A percentile compares a stretch with the other conserved stretches of the same genome.
These are phyloP conservation scores for Ormyrus nitidulus DNA, from an alignment of 2,888 invertebrate genomes.

Conservation along the genomic window DNA sequence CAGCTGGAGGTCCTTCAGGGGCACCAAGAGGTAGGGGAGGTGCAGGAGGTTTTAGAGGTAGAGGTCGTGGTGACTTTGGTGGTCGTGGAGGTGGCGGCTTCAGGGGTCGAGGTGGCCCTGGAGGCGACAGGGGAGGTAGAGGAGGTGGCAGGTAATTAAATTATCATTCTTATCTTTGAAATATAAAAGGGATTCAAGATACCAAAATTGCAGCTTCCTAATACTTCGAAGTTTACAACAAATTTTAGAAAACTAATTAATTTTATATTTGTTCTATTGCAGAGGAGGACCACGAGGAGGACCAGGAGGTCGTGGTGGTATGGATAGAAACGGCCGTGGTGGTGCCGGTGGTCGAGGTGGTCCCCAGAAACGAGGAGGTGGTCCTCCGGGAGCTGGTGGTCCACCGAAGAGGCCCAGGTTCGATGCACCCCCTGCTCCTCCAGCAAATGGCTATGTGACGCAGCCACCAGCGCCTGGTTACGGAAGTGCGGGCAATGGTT, in stretches of 20 bases:
- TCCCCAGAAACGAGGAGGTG: conserved; percentile 75
- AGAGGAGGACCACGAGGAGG: conserved; percentile 51
- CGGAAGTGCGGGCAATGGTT: conserved; percentile 53
- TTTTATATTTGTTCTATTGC: background rate
- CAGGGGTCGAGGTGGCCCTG: conserved; percentile 68
- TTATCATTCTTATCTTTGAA: background rate
- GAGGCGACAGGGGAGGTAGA: conserved; percentile 61
- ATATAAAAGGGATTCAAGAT: background rate
- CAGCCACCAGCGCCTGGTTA: conserved; percentile 64
- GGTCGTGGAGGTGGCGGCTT: conserved; percentile 70
- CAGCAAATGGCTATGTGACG: conserved; percentile 71
- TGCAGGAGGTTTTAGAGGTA: conserved; percentile 70
- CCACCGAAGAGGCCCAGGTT: conserved; percentile 78
- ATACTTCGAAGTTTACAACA: background rate
- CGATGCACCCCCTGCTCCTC: conserved; percentile 70
- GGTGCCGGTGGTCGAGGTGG: conserved; percentile 74
- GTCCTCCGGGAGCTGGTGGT: conserved; percentile 78
- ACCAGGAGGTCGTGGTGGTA: conserved; percentile 76
- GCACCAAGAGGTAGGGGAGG: conserved; percentile 71
- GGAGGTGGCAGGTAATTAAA: conserved; percentile 74
- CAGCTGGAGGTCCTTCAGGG: conserved; percentile 68
- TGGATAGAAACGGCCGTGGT: conserved; percentile 60
- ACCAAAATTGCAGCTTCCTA: background rate
- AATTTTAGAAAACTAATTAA: background rate
- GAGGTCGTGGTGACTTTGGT: conserved; percentile 71